phyloP scores from a whole-genome alignment of 1,140 invertebrate species.

The Cotesia vestalis region DNA sequence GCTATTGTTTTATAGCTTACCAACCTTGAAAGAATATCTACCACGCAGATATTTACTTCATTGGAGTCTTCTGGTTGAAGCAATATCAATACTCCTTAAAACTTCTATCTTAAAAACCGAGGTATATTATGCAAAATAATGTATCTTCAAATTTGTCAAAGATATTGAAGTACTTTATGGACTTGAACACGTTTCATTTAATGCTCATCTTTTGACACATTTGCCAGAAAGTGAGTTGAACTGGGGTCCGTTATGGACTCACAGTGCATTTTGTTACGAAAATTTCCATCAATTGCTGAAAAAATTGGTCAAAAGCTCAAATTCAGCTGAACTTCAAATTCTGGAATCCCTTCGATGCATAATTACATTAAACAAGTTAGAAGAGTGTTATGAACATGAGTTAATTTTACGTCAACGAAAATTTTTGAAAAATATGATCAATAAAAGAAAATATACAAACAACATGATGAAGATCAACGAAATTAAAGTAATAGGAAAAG shows the following conservation, averaged over 20 bases:
- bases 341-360: constrained; percentile 16
- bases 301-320: constrained; percentile 35
- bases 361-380: constrained; percentile 16
- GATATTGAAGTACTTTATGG: constrained; percentile 41
- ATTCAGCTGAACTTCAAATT: constrained; percentile 31
- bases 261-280: constrained; percentile 41
- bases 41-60: constrained; percentile 43
- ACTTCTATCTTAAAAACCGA: constrained; percentile 39
- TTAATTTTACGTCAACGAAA: constrained; percentile 1
- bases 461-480: too few species aligned
- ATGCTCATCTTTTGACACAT: constrained; percentile 45
- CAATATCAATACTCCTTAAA: constrained; percentile 40
- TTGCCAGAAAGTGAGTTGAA: constrained; percentile 37
- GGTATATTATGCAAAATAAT: constrained; percentile 34
- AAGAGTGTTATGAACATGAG: constrained; percentile 1
- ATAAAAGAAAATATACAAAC: not conserved
- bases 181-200: constrained; percentile 40
- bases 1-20: constrained; percentile 45
- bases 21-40: constrained; percentile 37
- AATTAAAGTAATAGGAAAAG: too few species aligned
- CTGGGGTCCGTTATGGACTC: constrained; percentile 42
- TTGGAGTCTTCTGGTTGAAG: constrained; percentile 44
- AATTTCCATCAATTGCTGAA: constrained; percentile 30
- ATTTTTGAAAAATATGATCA: constrained; percentile 5
- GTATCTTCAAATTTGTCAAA: constrained; percentile 42